Evolutionary conservation across 2,888 invertebrate species (phyloP).

Genomic region (Phymatocera aterrima): DNA sequence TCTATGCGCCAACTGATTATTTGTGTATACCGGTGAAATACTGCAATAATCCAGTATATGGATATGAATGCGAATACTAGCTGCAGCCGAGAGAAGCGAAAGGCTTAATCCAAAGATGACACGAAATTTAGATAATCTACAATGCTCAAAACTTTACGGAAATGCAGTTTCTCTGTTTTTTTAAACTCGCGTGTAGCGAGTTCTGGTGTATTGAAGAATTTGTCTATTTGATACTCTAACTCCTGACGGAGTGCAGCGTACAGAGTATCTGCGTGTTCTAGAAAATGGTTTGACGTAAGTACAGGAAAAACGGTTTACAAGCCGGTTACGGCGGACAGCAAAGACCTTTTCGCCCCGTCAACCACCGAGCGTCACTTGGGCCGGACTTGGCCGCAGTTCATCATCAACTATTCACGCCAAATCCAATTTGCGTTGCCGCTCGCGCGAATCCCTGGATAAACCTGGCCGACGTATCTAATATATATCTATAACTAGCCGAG

Average conservation of each 20-base stretch:
- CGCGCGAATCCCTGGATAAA: slow-evolving; percentile 13
- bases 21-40: not conserved
- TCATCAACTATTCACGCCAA: slow-evolving; percentile 70
- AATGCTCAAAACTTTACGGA: not conserved
- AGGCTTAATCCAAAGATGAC: not conserved
- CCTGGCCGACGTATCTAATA: slow-evolving; percentile 17
- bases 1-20: not conserved
- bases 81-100: not conserved
- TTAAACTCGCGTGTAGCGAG: not conserved
- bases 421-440: slow-evolving; percentile 67
- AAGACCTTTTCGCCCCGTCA: slow-evolving; percentile 34
- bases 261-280: slow-evolving; percentile 12
- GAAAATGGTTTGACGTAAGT: slow-evolving; percentile 25
- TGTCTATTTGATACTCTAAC: not conserved
- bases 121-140: not conserved
- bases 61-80: not conserved
- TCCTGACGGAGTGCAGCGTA: not conserved
- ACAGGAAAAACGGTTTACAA: slow-evolving; percentile 30
- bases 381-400: slow-evolving; percentile 64
- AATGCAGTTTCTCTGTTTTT: not conserved
- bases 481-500: not conserved
- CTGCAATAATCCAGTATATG: slow-evolving; percentile 23
- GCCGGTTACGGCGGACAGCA: slow-evolving; percentile 7
- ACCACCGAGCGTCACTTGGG: slow-evolving; percentile 36
- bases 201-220: not conserved